These are phyloP conservation scores for Koerneria pararmatus DNA, from an alignment of 2,888 invertebrate species.

Conservation along the genomic window DNA sequence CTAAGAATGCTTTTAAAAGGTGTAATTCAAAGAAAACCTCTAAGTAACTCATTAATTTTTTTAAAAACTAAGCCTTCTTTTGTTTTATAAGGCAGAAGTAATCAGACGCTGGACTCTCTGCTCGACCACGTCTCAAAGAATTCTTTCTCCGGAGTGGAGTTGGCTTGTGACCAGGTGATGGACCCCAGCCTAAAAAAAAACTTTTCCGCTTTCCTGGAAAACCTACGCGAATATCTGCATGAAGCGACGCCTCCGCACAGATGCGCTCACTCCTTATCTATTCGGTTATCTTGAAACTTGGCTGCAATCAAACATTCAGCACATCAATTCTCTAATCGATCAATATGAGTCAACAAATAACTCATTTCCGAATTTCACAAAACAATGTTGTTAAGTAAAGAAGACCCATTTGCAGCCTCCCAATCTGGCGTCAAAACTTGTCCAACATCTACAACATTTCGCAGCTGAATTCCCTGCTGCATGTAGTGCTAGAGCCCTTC, in stretches of 20 bases:
- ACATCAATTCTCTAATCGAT: too few species aligned
- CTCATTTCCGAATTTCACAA: not conserved
- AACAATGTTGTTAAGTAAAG: not conserved
- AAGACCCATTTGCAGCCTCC: constrained; percentile 25
- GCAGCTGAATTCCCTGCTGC: constrained; percentile 26
- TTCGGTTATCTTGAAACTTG: constrained; percentile 18
- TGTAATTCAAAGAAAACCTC: too few species aligned
- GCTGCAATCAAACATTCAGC: not conserved
- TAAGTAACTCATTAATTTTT: too few species aligned
- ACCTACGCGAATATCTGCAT: not conserved
- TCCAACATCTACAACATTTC: constrained; percentile 25
- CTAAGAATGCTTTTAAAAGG: too few species aligned
- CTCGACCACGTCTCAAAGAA: constrained; percentile 10
- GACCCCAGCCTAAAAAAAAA: constrained; percentile 6
- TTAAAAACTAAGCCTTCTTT: too few species aligned
- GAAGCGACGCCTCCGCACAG: constrained; percentile 4
- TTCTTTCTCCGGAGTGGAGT: constrained; percentile 28
- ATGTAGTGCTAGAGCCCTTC: constrained; percentile 34
- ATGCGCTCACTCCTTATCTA: constrained; percentile 25
- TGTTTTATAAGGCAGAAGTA: too few species aligned
- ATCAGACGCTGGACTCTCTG: too few species aligned
- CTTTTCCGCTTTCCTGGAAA: not conserved
- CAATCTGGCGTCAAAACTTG: constrained; percentile 24
- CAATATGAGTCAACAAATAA: too few species aligned
- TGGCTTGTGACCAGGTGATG: constrained; percentile 29